phyloP scores from a whole-genome alignment of 2,113 vertebrate species.

The Herpetotheres cachinnans region DNA sequence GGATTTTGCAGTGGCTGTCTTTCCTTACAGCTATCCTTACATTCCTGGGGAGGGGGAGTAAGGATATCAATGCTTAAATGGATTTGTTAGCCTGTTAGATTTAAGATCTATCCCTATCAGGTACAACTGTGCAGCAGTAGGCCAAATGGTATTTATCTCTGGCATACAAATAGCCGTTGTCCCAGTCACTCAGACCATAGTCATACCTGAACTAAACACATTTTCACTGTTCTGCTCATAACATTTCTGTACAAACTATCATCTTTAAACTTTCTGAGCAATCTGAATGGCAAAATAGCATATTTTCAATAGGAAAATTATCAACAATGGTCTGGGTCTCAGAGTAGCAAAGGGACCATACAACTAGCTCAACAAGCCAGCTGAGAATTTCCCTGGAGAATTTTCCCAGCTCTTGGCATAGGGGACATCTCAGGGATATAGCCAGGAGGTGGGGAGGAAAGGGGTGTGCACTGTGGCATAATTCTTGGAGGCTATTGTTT shows the following conservation, averaged over 20 bases:
- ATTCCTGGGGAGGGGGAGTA: background rate
- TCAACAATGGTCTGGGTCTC: background rate
- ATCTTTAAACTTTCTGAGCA: background rate
- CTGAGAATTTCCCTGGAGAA: conserved; percentile 59
- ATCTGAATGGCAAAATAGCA: conserved; percentile 73
- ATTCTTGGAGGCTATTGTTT: conserved; percentile 31
- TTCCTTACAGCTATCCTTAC: background rate
- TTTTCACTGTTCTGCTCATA: background rate
- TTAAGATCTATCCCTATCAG: background rate
- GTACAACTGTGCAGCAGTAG: too few species aligned
- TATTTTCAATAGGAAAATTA: conserved; percentile 71
- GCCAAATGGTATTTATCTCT: background rate
- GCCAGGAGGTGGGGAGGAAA: conserved; percentile 23
- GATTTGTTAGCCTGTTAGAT: background rate
- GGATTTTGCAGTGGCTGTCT: background rate
- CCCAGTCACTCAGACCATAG: background rate
- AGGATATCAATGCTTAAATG: background rate
- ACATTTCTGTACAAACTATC: background rate
- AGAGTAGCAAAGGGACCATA: background rate
- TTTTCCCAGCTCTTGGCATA: conserved; percentile 53
- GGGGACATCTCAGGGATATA: background rate
- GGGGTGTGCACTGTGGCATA: conserved; percentile 4
- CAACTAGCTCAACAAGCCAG: conserved; percentile 1
- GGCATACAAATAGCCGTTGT: background rate
- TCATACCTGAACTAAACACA: background rate